phyloP scores from a whole-genome alignment of 2,113 vertebrate genomes.

The Elephantulus edwardii region DNA sequence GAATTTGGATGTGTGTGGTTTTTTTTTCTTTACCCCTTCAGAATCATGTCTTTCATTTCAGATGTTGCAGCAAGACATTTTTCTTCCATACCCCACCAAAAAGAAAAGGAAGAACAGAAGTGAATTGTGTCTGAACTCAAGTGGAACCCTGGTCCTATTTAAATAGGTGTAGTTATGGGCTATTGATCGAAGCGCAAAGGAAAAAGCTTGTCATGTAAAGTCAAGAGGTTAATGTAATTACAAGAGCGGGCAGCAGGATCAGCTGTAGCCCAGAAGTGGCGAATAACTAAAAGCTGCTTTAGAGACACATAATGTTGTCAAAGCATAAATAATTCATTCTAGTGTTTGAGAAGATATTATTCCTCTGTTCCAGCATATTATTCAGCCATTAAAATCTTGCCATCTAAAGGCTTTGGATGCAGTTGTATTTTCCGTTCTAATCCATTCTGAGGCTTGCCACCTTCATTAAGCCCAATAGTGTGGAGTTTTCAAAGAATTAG shows the following conservation, averaged over 20 bases:
- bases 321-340: constrained; percentile 91
- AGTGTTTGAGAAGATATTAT: constrained; percentile 87
- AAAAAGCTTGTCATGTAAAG: constrained; percentile 90
- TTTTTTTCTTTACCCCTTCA: constrained; percentile 52
- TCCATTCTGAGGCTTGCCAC: constrained; percentile 78
- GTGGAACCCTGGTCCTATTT: constrained; percentile 84
- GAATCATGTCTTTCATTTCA: constrained; percentile 72
- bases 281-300: constrained; percentile 90
- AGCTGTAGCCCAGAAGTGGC: constrained; percentile 88
- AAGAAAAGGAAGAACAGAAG: constrained; percentile 79
- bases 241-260: constrained; percentile 88
- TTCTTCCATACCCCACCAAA: constrained; percentile 67
- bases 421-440: constrained; percentile 85
- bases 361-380: constrained; percentile 86
- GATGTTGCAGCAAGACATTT: constrained; percentile 59
- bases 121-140: constrained; percentile 88
- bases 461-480: constrained; percentile 83
- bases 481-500: constrained; percentile 80
- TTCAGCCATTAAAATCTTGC: constrained; percentile 89
- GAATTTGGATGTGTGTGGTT: constrained; percentile 63
- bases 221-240: constrained; percentile 92
- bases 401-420: constrained; percentile 86
- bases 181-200: constrained; percentile 88
- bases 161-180: constrained; percentile 88
- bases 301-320: constrained; percentile 91